These are phyloP conservation scores for Aramus guarauna DNA, from an alignment of 2,113 vertebrate genomes.

Conservation along the genomic window DNA sequence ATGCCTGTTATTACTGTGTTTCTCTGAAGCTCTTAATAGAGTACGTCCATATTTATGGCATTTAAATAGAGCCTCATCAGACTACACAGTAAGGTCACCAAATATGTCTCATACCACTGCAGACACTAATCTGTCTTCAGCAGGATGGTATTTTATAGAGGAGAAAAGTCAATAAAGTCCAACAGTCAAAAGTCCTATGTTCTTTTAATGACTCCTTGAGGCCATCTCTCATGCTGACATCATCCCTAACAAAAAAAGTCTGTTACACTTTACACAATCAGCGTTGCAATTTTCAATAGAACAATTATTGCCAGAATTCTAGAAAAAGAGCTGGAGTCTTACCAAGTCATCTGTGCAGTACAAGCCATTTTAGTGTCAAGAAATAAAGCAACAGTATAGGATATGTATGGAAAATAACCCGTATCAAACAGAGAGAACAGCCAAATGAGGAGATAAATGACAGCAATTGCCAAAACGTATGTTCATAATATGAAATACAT, in stretches of 20 bases:
- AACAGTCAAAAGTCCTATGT: constrained; percentile 68
- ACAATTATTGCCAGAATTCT: constrained; percentile 46
- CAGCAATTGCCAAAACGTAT: constrained; percentile 14
- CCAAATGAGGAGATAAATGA: constrained; percentile 12
- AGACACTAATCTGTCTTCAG: constrained; percentile 61
- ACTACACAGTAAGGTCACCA: constrained; percentile 34
- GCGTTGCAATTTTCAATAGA: constrained; percentile 39
- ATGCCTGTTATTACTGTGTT: constrained; percentile 4
- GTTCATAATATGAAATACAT: constrained; percentile 19
- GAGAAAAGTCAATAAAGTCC: constrained; percentile 49
- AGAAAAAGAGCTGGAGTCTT: constrained; percentile 22
- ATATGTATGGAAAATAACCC: constrained; percentile 33
- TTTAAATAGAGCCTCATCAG: constrained; percentile 1
- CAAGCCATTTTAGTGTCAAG: constrained; percentile 5
- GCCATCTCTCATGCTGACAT: constrained; percentile 68
- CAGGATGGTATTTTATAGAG: constrained; percentile 52
- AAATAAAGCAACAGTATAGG: constrained; percentile 30
- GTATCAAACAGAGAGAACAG: neutral
- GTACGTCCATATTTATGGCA: neutral
- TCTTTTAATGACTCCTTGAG: constrained; percentile 74
- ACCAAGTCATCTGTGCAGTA: constrained; percentile 21
- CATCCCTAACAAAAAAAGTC: constrained; percentile 68
- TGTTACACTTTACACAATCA: constrained; percentile 57
- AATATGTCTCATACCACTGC: constrained; percentile 13
- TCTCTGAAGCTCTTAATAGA: constrained; percentile 10